Base-by-base conservation (phyloP, 1,140 invertebrate genomes). In the Philaenus spumarius region DNA sequence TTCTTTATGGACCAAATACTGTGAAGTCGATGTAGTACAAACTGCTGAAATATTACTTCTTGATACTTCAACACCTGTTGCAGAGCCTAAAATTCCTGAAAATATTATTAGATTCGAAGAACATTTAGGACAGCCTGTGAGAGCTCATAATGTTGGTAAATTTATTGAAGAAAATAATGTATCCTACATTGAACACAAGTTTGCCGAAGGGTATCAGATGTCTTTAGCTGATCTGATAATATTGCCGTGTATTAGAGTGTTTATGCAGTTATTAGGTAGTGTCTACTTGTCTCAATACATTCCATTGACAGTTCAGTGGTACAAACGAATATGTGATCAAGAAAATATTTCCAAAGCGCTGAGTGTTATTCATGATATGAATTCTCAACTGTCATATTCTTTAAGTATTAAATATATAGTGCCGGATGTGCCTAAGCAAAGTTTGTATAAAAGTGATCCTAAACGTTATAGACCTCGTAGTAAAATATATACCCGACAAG, bases 1-100 rank as follows among this genome's bases (percentile, higher is more conserved):
- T 1, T 95, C 92, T 6, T 77, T 89, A 23, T 96, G 92, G 92
- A 95, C 93, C 0, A 89, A 86, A 66, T 93, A 93, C 69, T 95
- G 93, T 78, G 93, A 97, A 77, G 77, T 68, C 12, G 66, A 66
- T 47, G 43, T 66, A 12, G 42, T 68, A 14, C 7, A 55, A 22
- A 45, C 53, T 45, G 57, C 62, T 34, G 55, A 59, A 15, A 14
- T 54, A 19, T 30, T 64, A 30, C 58, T 64, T 9, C 23, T 20
- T 5, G 2, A 50, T n/a, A 40, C 19, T 6, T 4, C n/a, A 6
- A 2, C 1, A 24, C 1, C 9, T 37, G 19, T 17, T 9, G 26
- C 46, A 14, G 17, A 19, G 14, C 14, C 17, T 35, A 34, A 52
- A 30, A 22, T 89, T 23, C 86, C 87, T 0, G 59, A 68, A 30